A percentile compares a stretch with the other conserved stretches of the same genome.
phyloP scores from a whole-genome alignment of 2,113 vertebrate species.

The Rhombomys opimus region DNA sequence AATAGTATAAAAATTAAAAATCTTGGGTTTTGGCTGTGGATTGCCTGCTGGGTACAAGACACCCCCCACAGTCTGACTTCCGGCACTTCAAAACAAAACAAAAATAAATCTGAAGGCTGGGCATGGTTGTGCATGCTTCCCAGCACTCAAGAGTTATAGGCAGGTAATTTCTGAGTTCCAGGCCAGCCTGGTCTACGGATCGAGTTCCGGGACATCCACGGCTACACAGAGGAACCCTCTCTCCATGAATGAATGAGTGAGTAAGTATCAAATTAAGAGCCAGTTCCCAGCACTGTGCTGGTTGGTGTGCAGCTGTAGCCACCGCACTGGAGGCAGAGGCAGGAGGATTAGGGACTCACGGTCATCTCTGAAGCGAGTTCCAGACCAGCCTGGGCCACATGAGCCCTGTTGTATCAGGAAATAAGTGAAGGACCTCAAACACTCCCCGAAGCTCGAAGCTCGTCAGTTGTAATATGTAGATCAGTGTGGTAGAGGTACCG shows the following conservation, averaged over 20 bases:
- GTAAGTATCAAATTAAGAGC: background rate
- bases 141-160: background rate
- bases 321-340: background rate
- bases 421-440: background rate
- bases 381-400: background rate
- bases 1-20: background rate
- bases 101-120: background rate
- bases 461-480: background rate
- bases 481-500: background rate
- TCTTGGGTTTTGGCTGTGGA: background rate
- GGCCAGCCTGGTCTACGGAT: background rate
- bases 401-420: background rate
- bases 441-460: background rate
- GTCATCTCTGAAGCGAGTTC: background rate
- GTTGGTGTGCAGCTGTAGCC: background rate
- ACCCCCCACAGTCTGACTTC: background rate
- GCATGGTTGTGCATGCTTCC: no score
- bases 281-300: background rate
- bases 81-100: background rate
- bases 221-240: background rate
- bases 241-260: background rate
- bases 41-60: background rate
- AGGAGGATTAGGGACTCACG: background rate
- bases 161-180: background rate
- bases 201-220: background rate